Percentiles rank a stretch among this genome's conserved stretches.
Conservation (phyloP, 2,113 vertebrate species). For the Thunnus maccoyii region DNA sequence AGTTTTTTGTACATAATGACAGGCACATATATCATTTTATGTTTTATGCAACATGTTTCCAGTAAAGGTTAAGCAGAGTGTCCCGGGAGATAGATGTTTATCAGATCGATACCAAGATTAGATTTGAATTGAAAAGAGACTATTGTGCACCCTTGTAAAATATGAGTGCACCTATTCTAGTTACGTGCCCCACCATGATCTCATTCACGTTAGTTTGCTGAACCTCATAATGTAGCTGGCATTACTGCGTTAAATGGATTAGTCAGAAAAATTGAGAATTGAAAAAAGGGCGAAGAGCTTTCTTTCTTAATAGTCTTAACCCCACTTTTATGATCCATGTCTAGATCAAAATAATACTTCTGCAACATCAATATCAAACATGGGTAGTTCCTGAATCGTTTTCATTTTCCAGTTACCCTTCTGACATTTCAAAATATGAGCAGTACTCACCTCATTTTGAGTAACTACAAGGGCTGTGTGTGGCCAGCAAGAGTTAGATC, state of each 20-base stretch:
- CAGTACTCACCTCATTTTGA: neutral
- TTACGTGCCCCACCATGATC: neutral
- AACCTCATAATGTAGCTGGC: neutral
- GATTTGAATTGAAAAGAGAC: neutral
- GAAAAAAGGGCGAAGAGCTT: neutral
- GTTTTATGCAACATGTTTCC: neutral
- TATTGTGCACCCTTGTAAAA: neutral
- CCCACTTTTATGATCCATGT: neutral
- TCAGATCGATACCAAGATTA: neutral
- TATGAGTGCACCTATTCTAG: neutral
- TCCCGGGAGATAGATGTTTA: neutral
- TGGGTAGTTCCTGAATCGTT: neutral
- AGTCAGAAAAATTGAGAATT: neutral
- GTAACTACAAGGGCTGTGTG: neutral
- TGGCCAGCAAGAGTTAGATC: neutral
- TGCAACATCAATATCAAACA: neutral
- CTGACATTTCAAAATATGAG: neutral
- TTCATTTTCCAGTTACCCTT: neutral
- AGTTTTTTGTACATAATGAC: neutral
- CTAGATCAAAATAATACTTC: neutral
- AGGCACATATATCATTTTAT: neutral
- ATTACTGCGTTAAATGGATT: neutral
- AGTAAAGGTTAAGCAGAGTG: neutral
- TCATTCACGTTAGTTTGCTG: neutral
- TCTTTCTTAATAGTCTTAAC: no score